Conservation (phyloP, 2,888 invertebrate species). For the Mamestra brassicae region DNA sequence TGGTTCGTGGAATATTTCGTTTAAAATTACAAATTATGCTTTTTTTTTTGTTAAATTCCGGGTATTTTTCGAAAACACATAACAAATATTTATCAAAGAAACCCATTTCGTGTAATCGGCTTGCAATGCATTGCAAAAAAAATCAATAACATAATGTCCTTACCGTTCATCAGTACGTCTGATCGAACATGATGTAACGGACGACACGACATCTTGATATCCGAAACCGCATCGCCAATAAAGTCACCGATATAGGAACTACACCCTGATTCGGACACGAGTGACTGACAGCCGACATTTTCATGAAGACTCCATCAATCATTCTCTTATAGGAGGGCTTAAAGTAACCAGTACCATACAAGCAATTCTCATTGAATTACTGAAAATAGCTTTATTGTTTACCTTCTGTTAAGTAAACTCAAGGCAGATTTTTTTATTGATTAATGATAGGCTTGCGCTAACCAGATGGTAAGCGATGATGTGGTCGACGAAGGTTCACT, state of each 20-base stretch:
- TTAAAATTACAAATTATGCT: conserved; percentile 19
- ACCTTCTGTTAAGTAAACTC: conserved; percentile 41
- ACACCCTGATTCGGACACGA: conserved; percentile 54
- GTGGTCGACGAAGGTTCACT: neutral
- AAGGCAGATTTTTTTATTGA: conserved; percentile 34
- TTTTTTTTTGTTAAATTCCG: neutral
- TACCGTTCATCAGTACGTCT: neutral
- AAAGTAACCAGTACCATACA: conserved; percentile 39
- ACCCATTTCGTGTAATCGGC: neutral
- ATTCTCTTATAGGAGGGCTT: conserved; percentile 33
- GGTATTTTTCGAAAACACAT: neutral
- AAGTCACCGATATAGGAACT: conserved; percentile 50
- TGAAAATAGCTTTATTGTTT: conserved; percentile 56
- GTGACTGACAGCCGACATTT: conserved; percentile 38
- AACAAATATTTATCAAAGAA: neutral
- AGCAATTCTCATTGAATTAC: conserved; percentile 21
- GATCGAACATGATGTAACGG: conserved; percentile 44
- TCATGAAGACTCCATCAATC: conserved; percentile 57
- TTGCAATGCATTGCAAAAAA: neutral
- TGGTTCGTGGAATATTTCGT: conserved; percentile 12
- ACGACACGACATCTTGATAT: conserved; percentile 41
- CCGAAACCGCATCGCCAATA: conserved; percentile 49
- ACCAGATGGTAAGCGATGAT: neutral
- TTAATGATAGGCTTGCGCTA: neutral
- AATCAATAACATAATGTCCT: conserved; percentile 3